Percentiles rank a stretch among this genome's conserved stretches.
phyloP scores from a whole-genome alignment of 1,140 invertebrate genomes.

The Bombus pyrosoma region DNA sequence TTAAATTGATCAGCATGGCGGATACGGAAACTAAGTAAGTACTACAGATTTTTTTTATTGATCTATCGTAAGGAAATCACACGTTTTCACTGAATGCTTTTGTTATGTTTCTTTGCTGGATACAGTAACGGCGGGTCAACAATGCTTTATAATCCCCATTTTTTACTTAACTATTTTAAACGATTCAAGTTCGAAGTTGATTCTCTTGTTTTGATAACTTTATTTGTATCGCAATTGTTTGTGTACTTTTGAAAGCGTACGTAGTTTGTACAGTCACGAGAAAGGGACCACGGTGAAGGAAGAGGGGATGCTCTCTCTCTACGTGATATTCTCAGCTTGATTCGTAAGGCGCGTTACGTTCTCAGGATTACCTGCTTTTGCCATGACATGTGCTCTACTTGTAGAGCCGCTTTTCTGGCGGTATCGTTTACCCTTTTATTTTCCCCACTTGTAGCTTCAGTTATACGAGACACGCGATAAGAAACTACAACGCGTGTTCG shows the following conservation, averaged over 20 bases:
- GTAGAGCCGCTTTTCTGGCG: slow-evolving; percentile 46
- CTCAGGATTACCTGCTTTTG: slow-evolving; percentile 63
- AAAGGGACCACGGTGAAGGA: slow-evolving; percentile 45
- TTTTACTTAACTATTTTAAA: background rate
- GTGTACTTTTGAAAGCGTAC: slow-evolving; percentile 43
- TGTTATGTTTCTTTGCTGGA: slow-evolving; percentile 29
- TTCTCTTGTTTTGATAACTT: slow-evolving; percentile 1
- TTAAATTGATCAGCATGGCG: slow-evolving; percentile 74
- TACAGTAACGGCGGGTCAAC: slow-evolving; percentile 1
- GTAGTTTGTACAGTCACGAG: slow-evolving; percentile 31
- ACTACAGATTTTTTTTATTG: slow-evolving; percentile 41
- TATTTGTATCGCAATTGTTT: slow-evolving; percentile 19
- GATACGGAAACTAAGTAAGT: slow-evolving; percentile 80
- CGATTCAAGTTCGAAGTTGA: no score
- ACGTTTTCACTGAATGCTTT: slow-evolving; percentile 23
- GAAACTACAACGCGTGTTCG: background rate
- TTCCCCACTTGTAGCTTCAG: slow-evolving; percentile 37
- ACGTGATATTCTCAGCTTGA: slow-evolving; percentile 62
- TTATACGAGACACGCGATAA: background rate
- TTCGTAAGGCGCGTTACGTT: slow-evolving; percentile 66
- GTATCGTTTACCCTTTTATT: slow-evolving; percentile 46
- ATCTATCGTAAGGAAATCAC: slow-evolving; percentile 53
- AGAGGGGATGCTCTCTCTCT: slow-evolving; percentile 45
- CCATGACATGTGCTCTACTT: slow-evolving; percentile 64
- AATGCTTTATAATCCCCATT: background rate